Evolutionary conservation across 2,113 vertebrate species (phyloP), one percentile per base, ranked within the genome.

Genomic region (Sorex fumeus): DNA sequence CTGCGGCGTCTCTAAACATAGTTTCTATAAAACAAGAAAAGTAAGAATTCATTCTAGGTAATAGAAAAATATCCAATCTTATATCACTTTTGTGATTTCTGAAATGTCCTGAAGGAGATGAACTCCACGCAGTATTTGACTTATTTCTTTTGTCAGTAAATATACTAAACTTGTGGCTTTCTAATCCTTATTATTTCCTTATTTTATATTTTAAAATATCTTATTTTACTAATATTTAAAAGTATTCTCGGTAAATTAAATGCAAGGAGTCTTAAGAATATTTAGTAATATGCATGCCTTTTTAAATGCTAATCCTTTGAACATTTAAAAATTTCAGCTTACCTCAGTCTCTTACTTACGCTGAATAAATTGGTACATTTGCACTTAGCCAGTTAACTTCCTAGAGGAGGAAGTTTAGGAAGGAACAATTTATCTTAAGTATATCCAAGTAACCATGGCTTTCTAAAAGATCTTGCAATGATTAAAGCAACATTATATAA

Each of bases 351-450:
- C 86, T 45, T 86, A 79, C 87, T 88, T 96, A 90, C 88, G 88
- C 40, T 88, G 93, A 92, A 95, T 84, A 96, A 89, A 91, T 84
- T 91, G 72, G 80, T 93, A 77, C 50, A 95, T 95, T 96, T 96
- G 69, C 82, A 94, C 83, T 43, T 88, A 96, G 34, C 79, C 57
- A 60, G 93, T 90, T 84, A 71, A 91, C 80, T 91, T 96, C 79
- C 80, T 93, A 89, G 60, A 87, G 43, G 34, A 96, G 62, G 66
- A 94, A 90, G 82, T 69, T 96, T 94, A 93, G 66, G 57, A 93
- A 96, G 36, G 72, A 95, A 62, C 23, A 86, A 86, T 90, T 83
- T 87, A 69, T n/a, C 74, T 85, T 78, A 86, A 91, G 32, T 60
- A 83, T 67, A 87, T 6, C 5, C 21, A 93, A 93, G 30, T 76